Evolutionary conservation across 2,888 invertebrate genomes (phyloP).

Genomic region (Seira ritae): DNA sequence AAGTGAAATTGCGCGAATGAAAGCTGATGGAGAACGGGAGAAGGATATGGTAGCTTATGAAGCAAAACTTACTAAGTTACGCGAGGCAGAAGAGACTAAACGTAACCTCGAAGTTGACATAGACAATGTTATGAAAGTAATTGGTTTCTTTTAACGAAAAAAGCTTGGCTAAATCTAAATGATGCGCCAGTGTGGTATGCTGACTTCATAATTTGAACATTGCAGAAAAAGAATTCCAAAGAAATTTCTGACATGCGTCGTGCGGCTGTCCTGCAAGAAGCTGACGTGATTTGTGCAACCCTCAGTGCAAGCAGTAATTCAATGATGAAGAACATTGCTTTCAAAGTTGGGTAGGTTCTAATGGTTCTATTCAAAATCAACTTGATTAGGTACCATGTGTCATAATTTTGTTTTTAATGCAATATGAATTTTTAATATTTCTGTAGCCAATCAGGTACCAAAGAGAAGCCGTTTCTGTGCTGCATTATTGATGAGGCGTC

Average conservation of each 20-base stretch:
- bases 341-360: conserved; percentile 1
- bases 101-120: background rate
- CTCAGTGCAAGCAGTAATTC: conserved; percentile 33
- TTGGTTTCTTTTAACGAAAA: background rate
- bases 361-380: background rate
- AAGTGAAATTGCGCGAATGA: background rate
- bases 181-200: too few relatives aligned
- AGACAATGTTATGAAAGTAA: background rate
- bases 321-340: conserved; percentile 1
- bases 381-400: background rate
- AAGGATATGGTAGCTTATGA: background rate
- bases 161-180: too few relatives aligned
- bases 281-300: conserved; percentile 32
- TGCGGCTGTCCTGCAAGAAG: background rate
- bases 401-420: too few relatives aligned
- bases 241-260: background rate
- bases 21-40: conserved; percentile 1
- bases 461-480: conserved; percentile 77
- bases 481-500: conserved; percentile 93
- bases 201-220: too few relatives aligned
- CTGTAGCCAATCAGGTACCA: background rate
- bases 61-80: background rate
- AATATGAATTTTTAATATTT: conserved; percentile 23
- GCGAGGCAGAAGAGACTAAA: background rate
- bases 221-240: background rate